phyloP scores from a whole-genome alignment of 2,888 invertebrate species.

The Ectemnius lituratus region DNA sequence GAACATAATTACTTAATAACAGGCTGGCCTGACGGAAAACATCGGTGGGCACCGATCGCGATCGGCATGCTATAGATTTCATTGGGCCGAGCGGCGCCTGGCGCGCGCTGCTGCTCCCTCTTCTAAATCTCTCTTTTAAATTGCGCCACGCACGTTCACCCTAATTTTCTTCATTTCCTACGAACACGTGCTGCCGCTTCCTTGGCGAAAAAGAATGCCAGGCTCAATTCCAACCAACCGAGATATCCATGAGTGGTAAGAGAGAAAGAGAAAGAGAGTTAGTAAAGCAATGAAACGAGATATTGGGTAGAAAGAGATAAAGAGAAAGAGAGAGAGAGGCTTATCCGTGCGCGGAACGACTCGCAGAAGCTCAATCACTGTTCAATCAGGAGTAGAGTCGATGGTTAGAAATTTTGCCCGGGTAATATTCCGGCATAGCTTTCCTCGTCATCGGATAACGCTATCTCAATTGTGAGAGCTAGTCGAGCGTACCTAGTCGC shows the following conservation, averaged over 20 bases:
- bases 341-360: slow-evolving; percentile 37
- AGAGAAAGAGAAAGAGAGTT: no score
- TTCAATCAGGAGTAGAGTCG: slow-evolving; percentile 41
- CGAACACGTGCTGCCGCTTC: slow-evolving; percentile 9
- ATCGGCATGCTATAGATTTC: slow-evolving; percentile 9
- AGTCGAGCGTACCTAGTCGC: slow-evolving; percentile 49
- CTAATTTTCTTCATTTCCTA: slow-evolving; percentile 33
- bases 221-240: neutral
- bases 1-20: slow-evolving; percentile 50
- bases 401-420: slow-evolving; percentile 59
- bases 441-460: slow-evolving; percentile 55
- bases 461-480: slow-evolving; percentile 59
- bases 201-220: neutral
- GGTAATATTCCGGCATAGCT: slow-evolving; percentile 53
- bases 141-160: slow-evolving; percentile 8
- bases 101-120: neutral
- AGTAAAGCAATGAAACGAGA: neutral
- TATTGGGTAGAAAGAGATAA: neutral
- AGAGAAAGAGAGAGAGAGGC: slow-evolving; percentile 24
- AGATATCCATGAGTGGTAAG: no score
- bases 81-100: neutral
- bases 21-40: slow-evolving; percentile 24
- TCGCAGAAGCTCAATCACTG: slow-evolving; percentile 43
- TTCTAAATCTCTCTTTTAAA: slow-evolving; percentile 6
- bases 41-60: slow-evolving; percentile 14